Percentiles rank a stretch among this genome's conserved stretches.
Conservation (phyloP, 2,113 vertebrate species). For the Papio anubis region DNA sequence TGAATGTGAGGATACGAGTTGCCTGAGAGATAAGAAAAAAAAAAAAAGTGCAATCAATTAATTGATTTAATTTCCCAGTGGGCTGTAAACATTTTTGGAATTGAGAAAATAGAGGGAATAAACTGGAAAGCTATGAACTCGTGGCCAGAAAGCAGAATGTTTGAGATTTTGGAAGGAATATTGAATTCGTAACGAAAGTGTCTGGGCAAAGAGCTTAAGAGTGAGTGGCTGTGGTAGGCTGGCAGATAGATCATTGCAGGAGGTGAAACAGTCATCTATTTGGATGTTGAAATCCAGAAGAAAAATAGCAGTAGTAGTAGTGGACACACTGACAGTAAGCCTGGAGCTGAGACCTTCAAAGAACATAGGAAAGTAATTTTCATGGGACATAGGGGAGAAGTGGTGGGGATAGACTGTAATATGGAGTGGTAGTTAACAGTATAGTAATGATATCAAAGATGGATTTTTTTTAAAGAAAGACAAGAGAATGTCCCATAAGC, state of each 20-base stretch:
- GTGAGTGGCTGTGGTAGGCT: neutral
- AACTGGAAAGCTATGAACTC: neutral
- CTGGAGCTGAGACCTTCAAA: neutral
- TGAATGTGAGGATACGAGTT: neutral
- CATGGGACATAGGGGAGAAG: neutral
- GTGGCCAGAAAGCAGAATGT: neutral
- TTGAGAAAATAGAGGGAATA: neutral
- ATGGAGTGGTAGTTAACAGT: neutral
- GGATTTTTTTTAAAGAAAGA: neutral
- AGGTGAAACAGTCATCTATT: neutral
- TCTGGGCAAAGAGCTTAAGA: neutral
- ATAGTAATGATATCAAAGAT: neutral
- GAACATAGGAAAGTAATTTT: neutral
- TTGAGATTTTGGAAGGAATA: neutral
- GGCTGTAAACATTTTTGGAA: neutral
- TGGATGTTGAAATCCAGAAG: neutral
- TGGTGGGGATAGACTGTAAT: rapidly evolving
- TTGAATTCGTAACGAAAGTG: neutral
- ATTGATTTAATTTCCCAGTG: neutral
- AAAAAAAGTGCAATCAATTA: too few relatives aligned
- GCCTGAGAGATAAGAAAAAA: neutral
- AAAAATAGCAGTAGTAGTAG: neutral
- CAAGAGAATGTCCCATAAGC: neutral
- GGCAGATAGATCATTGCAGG: neutral
- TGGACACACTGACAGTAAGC: neutral